phyloP scores from a whole-genome alignment of 2,113 vertebrate genomes.

The Psammodynastes pulverulentus region DNA sequence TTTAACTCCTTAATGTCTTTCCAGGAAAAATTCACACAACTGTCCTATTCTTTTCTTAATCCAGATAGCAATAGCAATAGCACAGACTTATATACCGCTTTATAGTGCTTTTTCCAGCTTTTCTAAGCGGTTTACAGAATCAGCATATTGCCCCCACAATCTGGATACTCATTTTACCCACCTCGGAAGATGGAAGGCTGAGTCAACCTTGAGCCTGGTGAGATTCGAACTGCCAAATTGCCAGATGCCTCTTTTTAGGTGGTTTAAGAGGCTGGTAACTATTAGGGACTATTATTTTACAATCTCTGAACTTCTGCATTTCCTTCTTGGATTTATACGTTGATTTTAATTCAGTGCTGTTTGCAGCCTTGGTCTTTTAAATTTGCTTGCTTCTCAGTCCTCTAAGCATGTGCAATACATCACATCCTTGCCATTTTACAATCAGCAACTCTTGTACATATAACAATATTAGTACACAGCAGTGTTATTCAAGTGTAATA shows the following conservation, averaged over 20 bases:
- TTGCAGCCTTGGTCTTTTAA: background rate
- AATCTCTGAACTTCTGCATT: background rate
- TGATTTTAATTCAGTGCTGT: background rate
- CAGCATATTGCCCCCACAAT: no score
- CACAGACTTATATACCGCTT: no score
- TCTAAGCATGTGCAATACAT: background rate
- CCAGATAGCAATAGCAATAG: no score
- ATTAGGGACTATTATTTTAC: background rate
- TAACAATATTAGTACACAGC: background rate
- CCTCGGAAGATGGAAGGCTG: no score
- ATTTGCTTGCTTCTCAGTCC: background rate
- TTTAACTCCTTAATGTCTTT: background rate
- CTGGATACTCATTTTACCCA: no score
- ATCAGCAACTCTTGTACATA: background rate
- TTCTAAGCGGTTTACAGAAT: no score
- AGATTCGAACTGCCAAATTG: no score
- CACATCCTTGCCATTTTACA: background rate
- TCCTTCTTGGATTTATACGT: background rate
- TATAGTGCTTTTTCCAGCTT: no score
- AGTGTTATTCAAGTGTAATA: background rate
- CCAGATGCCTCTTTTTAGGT: background rate
- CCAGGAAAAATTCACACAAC: no score
- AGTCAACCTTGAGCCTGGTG: no score
- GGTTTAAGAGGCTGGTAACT: background rate
- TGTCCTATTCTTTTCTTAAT: background rate